phyloP scores from a whole-genome alignment of 2,797 vertebrate genomes.

The Erpetoichthys calabaricus region DNA sequence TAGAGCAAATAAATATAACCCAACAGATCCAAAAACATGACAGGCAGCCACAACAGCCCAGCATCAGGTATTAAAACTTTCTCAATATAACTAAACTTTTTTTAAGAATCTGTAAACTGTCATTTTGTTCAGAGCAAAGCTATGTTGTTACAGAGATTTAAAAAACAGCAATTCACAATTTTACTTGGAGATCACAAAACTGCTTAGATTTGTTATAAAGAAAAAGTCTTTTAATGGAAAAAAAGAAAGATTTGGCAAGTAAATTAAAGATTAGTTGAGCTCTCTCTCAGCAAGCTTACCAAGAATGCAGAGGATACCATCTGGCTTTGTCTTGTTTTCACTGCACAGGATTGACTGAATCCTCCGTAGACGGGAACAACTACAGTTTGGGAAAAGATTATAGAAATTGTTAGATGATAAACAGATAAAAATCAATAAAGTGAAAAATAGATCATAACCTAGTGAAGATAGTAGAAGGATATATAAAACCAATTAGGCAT shows the following conservation, averaged over 20 bases:
- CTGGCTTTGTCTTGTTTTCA: conserved; percentile 56
- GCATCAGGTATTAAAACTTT: too few relatives aligned
- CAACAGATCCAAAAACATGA: too few relatives aligned
- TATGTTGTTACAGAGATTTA: background rate
- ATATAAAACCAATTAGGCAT: too few relatives aligned
- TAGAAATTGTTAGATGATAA: background rate
- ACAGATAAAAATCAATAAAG: too few relatives aligned
- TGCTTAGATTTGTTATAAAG: background rate
- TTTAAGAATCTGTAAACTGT: too few relatives aligned
- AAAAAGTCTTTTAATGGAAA: background rate
- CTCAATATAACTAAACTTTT: too few relatives aligned
- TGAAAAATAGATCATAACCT: too few relatives aligned
- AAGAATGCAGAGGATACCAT: conserved; percentile 86
- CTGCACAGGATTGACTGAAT: conserved; percentile 71
- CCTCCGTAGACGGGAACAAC: conserved; percentile 75
- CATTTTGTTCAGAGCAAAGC: too few relatives aligned
- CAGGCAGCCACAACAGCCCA: too few relatives aligned
- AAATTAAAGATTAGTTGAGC: background rate
- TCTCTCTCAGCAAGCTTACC: conserved; percentile 43
- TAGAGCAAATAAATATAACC: too few relatives aligned
- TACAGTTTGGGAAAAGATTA: conserved; percentile 33
- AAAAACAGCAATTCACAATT: background rate
- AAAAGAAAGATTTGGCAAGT: background rate
- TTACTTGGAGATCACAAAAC: background rate
- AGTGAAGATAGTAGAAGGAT: too few relatives aligned